Conservation (phyloP, 2,888 invertebrate species). For the Helleia helle region DNA sequence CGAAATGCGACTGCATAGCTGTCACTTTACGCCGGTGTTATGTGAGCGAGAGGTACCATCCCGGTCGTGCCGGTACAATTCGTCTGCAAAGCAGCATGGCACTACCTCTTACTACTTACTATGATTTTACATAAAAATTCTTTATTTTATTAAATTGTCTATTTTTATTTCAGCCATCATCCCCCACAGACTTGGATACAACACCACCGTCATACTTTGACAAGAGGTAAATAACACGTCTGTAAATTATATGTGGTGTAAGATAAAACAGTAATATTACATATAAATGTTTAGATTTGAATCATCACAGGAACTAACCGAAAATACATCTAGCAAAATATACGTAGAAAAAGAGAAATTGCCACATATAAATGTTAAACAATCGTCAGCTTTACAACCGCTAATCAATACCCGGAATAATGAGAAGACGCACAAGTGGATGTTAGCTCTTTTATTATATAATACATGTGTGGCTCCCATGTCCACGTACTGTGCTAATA, state of each 20-base stretch:
- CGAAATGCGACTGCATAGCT: no score
- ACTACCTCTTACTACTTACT: no score
- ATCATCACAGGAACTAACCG: constrained; percentile 37
- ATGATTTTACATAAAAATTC: no score
- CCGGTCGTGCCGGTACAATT: no score
- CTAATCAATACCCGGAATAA: constrained; percentile 23
- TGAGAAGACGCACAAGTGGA: constrained; percentile 46
- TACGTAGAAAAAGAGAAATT: constrained; percentile 4
- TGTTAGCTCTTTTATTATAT: constrained; percentile 55
- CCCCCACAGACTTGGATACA: constrained; percentile 40
- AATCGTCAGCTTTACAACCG: constrained; percentile 23
- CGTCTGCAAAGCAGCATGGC: no score
- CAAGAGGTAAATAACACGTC: constrained; percentile 55
- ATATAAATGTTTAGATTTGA: constrained; percentile 38
- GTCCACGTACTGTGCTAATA: constrained; percentile 56
- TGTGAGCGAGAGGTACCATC: no score
- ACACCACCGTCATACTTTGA: constrained; percentile 51
- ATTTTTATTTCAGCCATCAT: constrained; percentile 37
- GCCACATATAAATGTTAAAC: not conserved
- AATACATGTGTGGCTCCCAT: constrained; percentile 59
- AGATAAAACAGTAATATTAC: constrained; percentile 8
- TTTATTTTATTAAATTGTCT: no score
- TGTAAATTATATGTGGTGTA: no score
- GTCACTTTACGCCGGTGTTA: no score
- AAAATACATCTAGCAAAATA: constrained; percentile 13